phyloP scores from a whole-genome alignment of 2,797 vertebrate genomes.

The Siniperca obscura region DNA sequence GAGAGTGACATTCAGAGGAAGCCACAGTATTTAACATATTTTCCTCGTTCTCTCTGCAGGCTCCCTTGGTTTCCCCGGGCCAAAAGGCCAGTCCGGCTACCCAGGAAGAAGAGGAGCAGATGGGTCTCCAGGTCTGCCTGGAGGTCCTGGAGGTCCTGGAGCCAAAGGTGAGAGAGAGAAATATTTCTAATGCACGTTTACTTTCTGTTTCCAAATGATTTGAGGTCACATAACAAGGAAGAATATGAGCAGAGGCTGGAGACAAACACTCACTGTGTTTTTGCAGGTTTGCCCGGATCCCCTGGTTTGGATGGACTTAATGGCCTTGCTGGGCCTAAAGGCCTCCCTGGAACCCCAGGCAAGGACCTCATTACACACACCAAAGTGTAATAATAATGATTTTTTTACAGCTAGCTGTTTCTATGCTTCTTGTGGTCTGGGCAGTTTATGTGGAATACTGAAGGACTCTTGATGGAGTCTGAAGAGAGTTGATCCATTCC shows the following conservation, averaged over 20 bases:
- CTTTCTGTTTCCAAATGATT: background rate
- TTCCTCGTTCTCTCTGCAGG: conserved; percentile 76
- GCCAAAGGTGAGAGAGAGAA: conserved; percentile 85
- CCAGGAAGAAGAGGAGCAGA: conserved; percentile 86
- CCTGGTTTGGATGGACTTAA: conserved; percentile 93
- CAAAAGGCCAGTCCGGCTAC: conserved; percentile 84
- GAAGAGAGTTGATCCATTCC: background rate
- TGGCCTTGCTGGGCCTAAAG: conserved; percentile 92
- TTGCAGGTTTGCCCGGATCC: conserved; percentile 88
- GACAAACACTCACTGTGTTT: conserved; percentile 18
- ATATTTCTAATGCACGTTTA: background rate
- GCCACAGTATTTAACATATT: background rate
- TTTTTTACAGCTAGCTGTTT: background rate
- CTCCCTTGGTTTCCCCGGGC: conserved; percentile 84
- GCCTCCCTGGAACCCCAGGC: conserved; percentile 92
- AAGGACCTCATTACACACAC: conserved; percentile 32
- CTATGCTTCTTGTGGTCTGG: background rate
- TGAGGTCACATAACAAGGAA: background rate
- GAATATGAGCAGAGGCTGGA: background rate
- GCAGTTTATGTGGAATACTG: background rate
- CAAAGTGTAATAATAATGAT: background rate
- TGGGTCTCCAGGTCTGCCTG: conserved; percentile 84
- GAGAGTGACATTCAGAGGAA: background rate
- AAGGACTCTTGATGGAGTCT: too few species aligned
- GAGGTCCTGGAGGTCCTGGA: conserved; percentile 83